Evolutionary conservation across 2,113 vertebrate genomes (phyloP).

Genomic region (Oreochromis tanganicae): DNA sequence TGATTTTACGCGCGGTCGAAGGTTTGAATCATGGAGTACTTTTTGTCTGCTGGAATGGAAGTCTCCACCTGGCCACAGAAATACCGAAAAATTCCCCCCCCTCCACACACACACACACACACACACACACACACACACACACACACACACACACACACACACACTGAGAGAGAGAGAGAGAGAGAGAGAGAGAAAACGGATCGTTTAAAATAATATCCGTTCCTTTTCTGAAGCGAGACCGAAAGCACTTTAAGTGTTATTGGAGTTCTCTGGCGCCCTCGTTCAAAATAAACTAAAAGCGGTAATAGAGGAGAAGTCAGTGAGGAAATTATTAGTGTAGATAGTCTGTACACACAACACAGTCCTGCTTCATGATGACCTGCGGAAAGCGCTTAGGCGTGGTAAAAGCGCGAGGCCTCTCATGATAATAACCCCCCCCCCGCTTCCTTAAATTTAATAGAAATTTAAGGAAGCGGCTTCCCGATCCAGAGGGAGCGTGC

Average conservation of each 20-base stretch:
- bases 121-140: not conserved
- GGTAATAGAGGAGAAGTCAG: not conserved
- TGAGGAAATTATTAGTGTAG: not conserved
- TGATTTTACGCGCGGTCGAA: not conserved
- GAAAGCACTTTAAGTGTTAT: not conserved
- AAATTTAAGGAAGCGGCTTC: not conserved
- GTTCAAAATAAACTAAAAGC: not conserved
- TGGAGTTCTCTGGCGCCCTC: no score
- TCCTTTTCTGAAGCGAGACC: not conserved
- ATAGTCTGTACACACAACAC: not conserved
- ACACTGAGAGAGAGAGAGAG: no score
- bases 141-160: no score
- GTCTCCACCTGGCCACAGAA: no score
- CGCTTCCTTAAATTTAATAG: not conserved
- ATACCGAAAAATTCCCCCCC: not conserved
- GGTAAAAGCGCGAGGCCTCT: not conserved
- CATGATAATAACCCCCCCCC: not conserved
- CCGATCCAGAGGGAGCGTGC: not conserved
- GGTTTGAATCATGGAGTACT: no score
- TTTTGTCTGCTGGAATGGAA: no score
- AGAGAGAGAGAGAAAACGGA: not conserved
- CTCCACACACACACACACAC: not conserved
- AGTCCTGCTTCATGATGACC: not conserved
- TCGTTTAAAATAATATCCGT: not conserved
- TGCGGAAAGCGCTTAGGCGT: not conserved